Percentiles rank a stretch among this genome's conserved stretches.
These are phyloP conservation scores for Arnoldichthys spilopterus DNA, from an alignment of 2,797 vertebrate genomes.

Conservation along the genomic window DNA sequence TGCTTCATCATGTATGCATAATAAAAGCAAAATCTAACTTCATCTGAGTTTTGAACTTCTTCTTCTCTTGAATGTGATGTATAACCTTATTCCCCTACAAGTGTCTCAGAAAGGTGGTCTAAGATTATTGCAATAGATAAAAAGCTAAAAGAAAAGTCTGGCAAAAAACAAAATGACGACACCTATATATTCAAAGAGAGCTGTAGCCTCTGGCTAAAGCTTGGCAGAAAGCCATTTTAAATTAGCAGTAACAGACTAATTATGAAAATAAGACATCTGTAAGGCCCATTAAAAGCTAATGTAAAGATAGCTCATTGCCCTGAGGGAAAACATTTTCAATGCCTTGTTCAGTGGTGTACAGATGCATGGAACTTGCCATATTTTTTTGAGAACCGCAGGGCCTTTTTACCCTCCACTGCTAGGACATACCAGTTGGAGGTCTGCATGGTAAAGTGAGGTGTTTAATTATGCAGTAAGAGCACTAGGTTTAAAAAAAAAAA, in stretches of 20 bases:
- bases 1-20: constrained; percentile 22
- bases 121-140: constrained; percentile 10
- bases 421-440: background rate
- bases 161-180: constrained; percentile 8
- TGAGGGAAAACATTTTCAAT: background rate
- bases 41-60: constrained; percentile 19
- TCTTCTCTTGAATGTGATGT: constrained; percentile 26
- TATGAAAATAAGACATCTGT: constrained; percentile 3
- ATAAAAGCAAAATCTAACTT: constrained; percentile 36
- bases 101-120: background rate
- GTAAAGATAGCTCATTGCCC: background rate
- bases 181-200: background rate
- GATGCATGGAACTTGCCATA: background rate
- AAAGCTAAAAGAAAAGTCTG: constrained; percentile 18
- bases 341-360: background rate
- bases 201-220: constrained; percentile 5
- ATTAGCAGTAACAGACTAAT: constrained; percentile 15
- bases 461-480: constrained; percentile 2
- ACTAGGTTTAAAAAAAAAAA: background rate
- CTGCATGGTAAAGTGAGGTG: background rate
- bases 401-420: background rate
- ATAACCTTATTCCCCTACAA: constrained; percentile 13
- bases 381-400: background rate
- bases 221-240: constrained; percentile 15
- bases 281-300: constrained; percentile 16